Evolutionary conservation across 2,797 vertebrate genomes (phyloP).

Genomic region (Scyliorhinus canicula): DNA sequence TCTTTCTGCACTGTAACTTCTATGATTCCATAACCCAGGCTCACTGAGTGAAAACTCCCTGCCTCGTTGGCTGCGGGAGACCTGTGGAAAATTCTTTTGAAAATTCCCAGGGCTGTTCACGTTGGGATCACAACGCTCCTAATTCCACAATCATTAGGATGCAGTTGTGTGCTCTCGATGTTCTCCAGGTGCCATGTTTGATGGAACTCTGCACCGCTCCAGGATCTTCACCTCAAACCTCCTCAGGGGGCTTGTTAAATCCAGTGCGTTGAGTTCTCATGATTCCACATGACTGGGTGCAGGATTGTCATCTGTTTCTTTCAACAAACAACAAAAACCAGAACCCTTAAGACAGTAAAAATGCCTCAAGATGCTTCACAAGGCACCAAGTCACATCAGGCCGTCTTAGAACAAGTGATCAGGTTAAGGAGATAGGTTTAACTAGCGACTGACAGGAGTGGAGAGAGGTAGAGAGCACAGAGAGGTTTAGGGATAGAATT

Average conservation of each 20-base stretch:
- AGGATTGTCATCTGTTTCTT: background rate
- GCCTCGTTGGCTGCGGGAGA: background rate
- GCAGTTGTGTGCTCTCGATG: background rate
- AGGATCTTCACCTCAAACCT: background rate
- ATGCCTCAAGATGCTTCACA: background rate
- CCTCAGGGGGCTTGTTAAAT: background rate
- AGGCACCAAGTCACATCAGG: background rate
- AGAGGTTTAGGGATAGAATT: background rate
- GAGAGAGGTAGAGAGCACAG: background rate
- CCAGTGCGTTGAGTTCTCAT: background rate
- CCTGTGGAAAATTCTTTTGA: background rate
- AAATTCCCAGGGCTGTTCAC: background rate
- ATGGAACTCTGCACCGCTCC: background rate
- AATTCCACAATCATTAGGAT: background rate
- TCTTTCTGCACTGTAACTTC: too few relatives aligned
- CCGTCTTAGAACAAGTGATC: background rate
- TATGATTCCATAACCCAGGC: too few relatives aligned
- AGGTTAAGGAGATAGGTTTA: background rate
- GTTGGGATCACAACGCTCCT: background rate
- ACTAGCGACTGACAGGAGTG: background rate
- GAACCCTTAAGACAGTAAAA: background rate
- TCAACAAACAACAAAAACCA: background rate
- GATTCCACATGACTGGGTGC: background rate
- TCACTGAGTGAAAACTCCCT: background rate
- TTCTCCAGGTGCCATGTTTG: background rate